Base-by-base conservation (phyloP, 2,797 vertebrate genomes). In the Karalla daura region DNA sequence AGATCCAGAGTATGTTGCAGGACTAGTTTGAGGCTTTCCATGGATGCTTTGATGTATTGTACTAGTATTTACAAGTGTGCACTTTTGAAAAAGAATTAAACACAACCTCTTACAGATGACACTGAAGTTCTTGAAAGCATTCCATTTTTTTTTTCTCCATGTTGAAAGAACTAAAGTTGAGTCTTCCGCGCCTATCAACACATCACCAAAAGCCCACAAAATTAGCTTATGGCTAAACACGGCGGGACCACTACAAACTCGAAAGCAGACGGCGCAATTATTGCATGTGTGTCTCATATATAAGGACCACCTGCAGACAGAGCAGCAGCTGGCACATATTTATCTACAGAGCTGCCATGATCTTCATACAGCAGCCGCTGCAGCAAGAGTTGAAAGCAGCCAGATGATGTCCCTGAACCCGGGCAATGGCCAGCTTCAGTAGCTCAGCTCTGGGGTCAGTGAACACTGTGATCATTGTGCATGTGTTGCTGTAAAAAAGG, bases 281-380 rank as follows among this genome's bases (percentile, higher is more conserved):
- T 51, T 74, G 76, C 55, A 64, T 76, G 66, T 65, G 77, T 71
- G 81, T 77, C 72, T 81, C 76, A 77, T 80, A 76, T 73, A 78
- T 45, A n/a, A n/a, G 23, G 80, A 86, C 86, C 91, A 91, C 88
- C 90, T 91, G 88, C 81, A 90, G 83, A 76, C 43, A 35, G 78
- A 63, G 63, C 78, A 84, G 70, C 91, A 91, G 90, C 88, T 90
- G 91, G 80, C 63, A 63, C 53, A 61, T 78, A 61, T 86, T 86
- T 60, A 60, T 86, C 80, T 76, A 27, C 69, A 76, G 71, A 43
- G 36, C 70, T 56, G 64, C 70, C 53, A 66, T 60, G 35, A 69
- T 83, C 58, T 61, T 74, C 63, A 60, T 36, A 74, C 58, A 81
- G 69, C 53, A 78, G 66, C 70, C 61, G 76, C 52, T 70, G 82